These are phyloP conservation scores for Rhynchotus rufescens DNA, from an alignment of 2,797 vertebrate genomes.

Conservation along the genomic window DNA sequence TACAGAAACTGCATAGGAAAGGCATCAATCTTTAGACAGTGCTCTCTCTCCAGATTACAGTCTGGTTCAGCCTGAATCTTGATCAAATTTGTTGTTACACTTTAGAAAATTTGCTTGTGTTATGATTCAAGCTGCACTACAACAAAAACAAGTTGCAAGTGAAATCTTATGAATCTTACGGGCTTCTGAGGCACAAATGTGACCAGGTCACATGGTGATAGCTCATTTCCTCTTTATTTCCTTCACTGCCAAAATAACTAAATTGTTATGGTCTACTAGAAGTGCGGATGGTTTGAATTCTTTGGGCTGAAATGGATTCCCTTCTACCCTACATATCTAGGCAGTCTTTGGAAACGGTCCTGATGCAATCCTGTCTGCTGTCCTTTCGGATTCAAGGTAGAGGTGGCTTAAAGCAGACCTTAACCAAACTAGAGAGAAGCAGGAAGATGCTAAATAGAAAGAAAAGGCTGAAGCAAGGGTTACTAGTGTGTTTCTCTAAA, in stretches of 20 bases:
- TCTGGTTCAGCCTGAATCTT: not conserved
- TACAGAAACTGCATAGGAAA: accelerated
- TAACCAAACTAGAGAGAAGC: not conserved
- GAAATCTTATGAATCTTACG: not conserved
- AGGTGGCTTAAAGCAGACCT: not conserved
- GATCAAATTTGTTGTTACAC: too few relatives aligned
- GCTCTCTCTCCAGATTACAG: not conserved
- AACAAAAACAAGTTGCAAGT: not conserved
- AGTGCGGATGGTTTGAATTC: not conserved
- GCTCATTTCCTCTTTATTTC: not conserved
- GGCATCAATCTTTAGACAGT: not conserved
- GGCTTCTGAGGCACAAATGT: not conserved
- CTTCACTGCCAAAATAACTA: not conserved
- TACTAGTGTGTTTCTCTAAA: not conserved
- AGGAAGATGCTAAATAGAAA: not conserved
- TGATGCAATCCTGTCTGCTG: accelerated
- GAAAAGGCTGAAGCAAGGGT: not conserved
- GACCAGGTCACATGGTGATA: not conserved
- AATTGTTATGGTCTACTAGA: not conserved
- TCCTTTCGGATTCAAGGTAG: not conserved
- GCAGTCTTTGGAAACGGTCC: not conserved
- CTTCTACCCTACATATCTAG: accelerated
- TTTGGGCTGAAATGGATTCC: not conserved
- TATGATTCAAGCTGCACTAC: not conserved
- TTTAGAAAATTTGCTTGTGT: not conserved